These are phyloP conservation scores for Toxonevra muliebris DNA, from an alignment of 2,888 invertebrate species.

Conservation along the genomic window DNA sequence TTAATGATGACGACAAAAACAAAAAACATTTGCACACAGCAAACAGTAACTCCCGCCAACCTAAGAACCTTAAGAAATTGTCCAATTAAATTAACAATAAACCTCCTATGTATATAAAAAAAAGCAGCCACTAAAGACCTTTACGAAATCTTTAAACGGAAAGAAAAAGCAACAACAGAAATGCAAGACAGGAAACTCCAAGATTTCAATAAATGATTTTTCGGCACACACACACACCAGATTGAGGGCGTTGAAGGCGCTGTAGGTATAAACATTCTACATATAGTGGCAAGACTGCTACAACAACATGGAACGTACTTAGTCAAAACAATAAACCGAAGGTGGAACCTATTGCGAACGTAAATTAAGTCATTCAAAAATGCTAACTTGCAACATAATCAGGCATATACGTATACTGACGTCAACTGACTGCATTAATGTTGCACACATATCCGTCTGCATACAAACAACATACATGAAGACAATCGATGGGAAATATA, in stretches of 20 bases:
- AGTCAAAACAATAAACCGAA: constrained; percentile 57
- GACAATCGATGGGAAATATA: constrained; percentile 28
- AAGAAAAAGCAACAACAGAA: background rate
- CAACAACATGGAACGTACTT: no score
- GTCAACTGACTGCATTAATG: no score
- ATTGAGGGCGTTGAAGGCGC: background rate
- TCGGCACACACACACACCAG: background rate
- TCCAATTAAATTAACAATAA: constrained; percentile 58
- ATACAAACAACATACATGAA: background rate
- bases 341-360: constrained; percentile 60
- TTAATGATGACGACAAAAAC: no score
- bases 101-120: constrained; percentile 9
- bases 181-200: background rate
- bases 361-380: constrained; percentile 64
- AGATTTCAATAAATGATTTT: constrained; percentile 7
- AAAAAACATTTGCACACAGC: no score
- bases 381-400: constrained; percentile 50
- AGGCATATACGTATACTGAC: constrained; percentile 5
- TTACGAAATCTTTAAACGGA: no score
- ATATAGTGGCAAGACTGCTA: no score
- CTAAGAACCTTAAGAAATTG: constrained; percentile 45
- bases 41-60: no score
- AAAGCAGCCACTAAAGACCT: no score
- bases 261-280: no score
- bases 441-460: no score